phyloP scores from a whole-genome alignment of 2,113 vertebrate species.

The Phalacrocorax brasilianus region DNA sequence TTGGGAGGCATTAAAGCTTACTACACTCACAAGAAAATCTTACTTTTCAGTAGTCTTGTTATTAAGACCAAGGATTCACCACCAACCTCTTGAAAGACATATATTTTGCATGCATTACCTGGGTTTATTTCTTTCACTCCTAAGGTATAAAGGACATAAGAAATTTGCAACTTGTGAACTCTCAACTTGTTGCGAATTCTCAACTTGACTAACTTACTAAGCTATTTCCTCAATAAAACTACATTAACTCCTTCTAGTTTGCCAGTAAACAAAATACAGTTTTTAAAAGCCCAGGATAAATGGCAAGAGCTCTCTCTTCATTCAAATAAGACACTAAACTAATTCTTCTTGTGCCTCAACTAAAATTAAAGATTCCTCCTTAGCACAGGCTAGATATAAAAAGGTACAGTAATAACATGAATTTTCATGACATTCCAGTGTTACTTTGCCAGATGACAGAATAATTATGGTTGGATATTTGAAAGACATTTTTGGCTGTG shows the following conservation, averaged over 20 bases:
- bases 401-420: not conserved
- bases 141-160: not conserved
- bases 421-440: not conserved
- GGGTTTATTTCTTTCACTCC: not conserved
- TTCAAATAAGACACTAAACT: not conserved
- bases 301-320: not conserved
- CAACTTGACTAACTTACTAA: not conserved
- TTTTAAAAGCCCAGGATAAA: not conserved
- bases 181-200: not conserved
- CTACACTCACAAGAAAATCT: not conserved
- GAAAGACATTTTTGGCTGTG: not conserved
- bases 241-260: not conserved
- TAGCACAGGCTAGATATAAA: not conserved
- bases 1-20: not conserved
- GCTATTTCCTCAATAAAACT: not conserved
- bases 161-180: not conserved
- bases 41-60: not conserved
- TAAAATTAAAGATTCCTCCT: constrained; percentile 6
- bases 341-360: not conserved
- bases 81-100: not conserved
- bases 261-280: not conserved
- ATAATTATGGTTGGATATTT: constrained; percentile 1
- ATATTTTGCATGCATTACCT: not conserved
- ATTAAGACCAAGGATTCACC: not conserved
- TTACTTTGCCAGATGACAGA: not conserved